A percentile compares a stretch with the other conserved stretches of the same genome.
These are phyloP conservation scores for Eriocheir sinensis DNA, from an alignment of 1,140 invertebrate species.

Conservation along the genomic window DNA sequence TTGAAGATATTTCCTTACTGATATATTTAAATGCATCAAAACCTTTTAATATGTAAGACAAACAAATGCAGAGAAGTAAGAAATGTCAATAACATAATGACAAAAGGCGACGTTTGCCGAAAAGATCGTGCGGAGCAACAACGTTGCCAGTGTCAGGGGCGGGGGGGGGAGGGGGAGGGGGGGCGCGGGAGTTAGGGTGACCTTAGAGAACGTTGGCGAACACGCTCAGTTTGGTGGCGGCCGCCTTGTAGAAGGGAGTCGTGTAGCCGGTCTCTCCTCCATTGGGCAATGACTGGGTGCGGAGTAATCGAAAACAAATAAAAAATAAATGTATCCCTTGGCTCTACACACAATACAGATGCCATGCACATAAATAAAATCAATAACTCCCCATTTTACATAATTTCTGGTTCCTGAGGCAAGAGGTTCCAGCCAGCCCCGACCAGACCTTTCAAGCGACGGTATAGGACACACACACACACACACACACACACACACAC, in stretches of 20 bases:
- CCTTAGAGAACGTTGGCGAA: conserved; percentile 69
- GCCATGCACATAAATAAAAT: background rate
- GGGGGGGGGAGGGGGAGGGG: background rate
- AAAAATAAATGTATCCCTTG: background rate
- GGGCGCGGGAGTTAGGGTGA: background rate
- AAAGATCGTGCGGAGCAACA: background rate
- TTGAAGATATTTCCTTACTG: background rate
- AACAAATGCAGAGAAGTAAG: background rate
- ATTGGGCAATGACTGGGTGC: conserved; percentile 29
- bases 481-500: conserved; percentile 14
- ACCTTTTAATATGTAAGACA: background rate
- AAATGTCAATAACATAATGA: background rate
- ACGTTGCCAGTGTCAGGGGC: conserved; percentile 37
- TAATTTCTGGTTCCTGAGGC: background rate
- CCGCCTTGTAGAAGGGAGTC: background rate
- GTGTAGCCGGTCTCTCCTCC: background rate
- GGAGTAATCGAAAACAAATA: background rate
- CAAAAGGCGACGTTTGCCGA: background rate
- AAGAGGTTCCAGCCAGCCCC: too few species aligned
- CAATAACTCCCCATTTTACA: background rate
- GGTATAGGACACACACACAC: too few species aligned
- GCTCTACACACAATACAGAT: background rate
- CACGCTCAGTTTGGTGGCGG: conserved; percentile 65
- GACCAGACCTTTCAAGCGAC: too few species aligned
- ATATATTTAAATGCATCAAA: background rate